Percentiles rank a stretch among this genome's conserved stretches.
These are phyloP conservation scores for Macrostomum lignano DNA, from an alignment of 1,140 invertebrate species.

Conservation along the genomic window DNA sequence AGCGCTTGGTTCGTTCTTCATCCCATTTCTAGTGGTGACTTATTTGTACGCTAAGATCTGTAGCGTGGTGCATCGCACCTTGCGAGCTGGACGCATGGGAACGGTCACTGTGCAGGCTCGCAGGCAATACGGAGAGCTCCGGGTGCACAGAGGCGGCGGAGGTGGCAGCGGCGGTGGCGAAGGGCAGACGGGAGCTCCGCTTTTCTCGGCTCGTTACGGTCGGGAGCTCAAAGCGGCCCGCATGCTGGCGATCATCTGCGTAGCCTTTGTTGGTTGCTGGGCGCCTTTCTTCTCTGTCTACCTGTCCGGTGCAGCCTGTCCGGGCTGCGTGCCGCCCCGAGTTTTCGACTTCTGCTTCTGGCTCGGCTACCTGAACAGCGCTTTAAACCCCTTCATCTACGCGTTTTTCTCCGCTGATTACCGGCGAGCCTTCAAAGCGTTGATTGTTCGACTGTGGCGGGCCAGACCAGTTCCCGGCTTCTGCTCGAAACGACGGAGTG, in stretches of 20 bases:
- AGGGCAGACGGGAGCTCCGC: no score
- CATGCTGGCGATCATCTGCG: constrained; percentile 87
- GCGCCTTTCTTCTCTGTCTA: constrained; percentile 89
- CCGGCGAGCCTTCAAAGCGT: constrained; percentile 44
- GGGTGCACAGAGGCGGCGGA: no score
- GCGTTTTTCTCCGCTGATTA: constrained; percentile 54
- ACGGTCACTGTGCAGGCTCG: no score
- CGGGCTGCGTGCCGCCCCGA: constrained; percentile 39
- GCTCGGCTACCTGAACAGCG: constrained; percentile 12
- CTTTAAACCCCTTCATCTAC: constrained; percentile 56
- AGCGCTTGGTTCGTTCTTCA: constrained; percentile 63
- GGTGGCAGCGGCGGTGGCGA: no score
- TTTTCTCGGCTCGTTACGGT: no score
- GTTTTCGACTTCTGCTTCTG: constrained; percentile 32
- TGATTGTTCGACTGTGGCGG: no score
- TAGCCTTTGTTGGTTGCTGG: constrained; percentile 92
- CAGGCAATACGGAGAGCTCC: no score
- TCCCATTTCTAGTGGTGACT: constrained; percentile 74
- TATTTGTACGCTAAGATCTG: constrained; percentile 84
- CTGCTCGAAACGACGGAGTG: no score
- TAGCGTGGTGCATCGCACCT: constrained; percentile 49
- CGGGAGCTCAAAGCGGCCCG: constrained; percentile 85
- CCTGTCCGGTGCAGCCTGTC: constrained; percentile 47
- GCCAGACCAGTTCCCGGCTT: no score
- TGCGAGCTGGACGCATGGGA: no score